Base-by-base conservation (phyloP, 2,113 vertebrate genomes). In the Rallus limicola region DNA sequence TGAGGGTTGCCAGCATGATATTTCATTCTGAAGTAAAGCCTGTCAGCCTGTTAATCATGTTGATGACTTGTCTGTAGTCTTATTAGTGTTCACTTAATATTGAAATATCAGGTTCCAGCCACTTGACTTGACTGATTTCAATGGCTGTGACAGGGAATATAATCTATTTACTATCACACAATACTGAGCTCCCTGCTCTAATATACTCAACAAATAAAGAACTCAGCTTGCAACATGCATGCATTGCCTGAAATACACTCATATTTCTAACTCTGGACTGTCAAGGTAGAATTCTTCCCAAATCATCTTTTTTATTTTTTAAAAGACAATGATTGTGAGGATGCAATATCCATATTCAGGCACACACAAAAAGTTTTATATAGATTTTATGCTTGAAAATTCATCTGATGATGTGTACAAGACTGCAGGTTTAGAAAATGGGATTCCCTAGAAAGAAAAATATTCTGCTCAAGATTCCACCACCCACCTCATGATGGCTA, bases 111-210 rank as follows among this genome's bases (percentile, higher is more conserved):
- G 29, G 58, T 82, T 96, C 50, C 60, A 97, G 58, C 8, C 56
- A 60, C 72, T 60, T 96, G 40, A 76, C 11, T 50, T 96, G 81
- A 83, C 6, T 48, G 68, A 95, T 92, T 97, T 93, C 40, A 84
- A 15, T 82, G 74, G 53, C 34, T 75, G 58, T 82, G 52, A 56
- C 25, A 94, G 36, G 48, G 95, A 82, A 72, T 76, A 82, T 4
- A 36, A 50, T 48, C 60, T 62, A 62, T 58, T 89, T 94, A 16
- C 18, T 74, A n/a, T 79, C 81, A 60, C 16, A 34, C 3, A 16
- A 42, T 10, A 40, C 42, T 92, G 19, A 82, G 44, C 31, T 55
- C 76, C 29, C 34, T 79, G 34, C 36, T 10, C 23, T 64, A 52
- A 6, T 59, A 83, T 68, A 38, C 18, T 29, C 9, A 13, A 67